A percentile compares a stretch with the other conserved stretches of the same genome.
phyloP scores from a whole-genome alignment of 2,797 vertebrate species.

The Falco concolor region DNA sequence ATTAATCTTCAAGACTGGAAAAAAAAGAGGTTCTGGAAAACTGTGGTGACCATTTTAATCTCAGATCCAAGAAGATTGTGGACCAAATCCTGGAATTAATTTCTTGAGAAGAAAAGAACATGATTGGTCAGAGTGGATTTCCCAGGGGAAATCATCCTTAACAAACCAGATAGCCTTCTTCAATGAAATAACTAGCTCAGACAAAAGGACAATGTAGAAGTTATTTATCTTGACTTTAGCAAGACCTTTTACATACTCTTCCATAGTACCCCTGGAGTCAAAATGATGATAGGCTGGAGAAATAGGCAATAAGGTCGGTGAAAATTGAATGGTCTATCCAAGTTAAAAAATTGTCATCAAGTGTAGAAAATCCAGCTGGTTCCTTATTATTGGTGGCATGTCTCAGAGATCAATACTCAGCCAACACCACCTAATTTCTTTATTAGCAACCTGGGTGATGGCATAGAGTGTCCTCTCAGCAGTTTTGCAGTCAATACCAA shows the following conservation, averaged over 20 bases:
- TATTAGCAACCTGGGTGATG: background rate
- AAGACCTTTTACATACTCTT: background rate
- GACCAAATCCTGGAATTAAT: background rate
- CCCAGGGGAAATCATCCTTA: background rate
- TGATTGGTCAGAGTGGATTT: background rate
- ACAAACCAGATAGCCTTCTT: background rate
- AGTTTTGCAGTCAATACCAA: background rate
- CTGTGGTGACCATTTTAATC: background rate
- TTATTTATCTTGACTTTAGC: background rate
- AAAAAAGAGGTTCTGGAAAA: background rate
- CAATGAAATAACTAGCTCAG: background rate
- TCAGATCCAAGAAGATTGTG: background rate
- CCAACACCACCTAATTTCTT: background rate
- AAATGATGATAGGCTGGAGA: background rate
- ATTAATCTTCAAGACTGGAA: background rate
- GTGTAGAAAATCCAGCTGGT: background rate
- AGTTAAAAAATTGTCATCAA: background rate
- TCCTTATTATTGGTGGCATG: background rate
- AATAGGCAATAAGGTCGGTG: background rate
- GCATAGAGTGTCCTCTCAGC: background rate
- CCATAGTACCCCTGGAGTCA: background rate
- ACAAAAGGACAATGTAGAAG: background rate
- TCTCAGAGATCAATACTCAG: background rate
- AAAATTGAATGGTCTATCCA: background rate
- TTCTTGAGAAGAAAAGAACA: background rate